Conservation (phyloP, 2,888 invertebrate genomes). For the Electrophaes corylata region DNA sequence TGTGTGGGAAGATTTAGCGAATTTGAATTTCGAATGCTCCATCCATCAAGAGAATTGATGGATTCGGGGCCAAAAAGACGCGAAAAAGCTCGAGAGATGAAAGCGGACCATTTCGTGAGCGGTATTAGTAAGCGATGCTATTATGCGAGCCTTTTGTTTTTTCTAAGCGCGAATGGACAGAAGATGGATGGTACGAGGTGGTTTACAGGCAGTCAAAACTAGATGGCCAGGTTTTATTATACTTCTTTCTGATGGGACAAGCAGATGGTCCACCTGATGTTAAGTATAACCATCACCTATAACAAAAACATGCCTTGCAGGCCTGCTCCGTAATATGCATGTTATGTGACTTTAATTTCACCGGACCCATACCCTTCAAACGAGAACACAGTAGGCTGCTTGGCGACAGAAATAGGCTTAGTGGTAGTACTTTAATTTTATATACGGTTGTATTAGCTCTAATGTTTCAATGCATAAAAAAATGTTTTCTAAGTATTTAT, state of each 20-base stretch:
- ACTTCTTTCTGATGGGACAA: too few relatives aligned
- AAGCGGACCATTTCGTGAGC: constrained; percentile 73
- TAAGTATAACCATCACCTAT: too few relatives aligned
- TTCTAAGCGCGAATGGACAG: constrained; percentile 41
- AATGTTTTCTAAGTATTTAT: too few relatives aligned
- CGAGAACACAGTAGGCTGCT: too few relatives aligned
- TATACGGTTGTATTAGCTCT: neutral
- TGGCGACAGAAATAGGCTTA: too few relatives aligned
- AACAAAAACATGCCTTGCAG: too few relatives aligned
- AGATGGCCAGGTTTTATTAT: neutral
- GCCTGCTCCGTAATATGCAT: too few relatives aligned
- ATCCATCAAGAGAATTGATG: constrained; percentile 83
- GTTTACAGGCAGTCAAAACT: constrained; percentile 12
- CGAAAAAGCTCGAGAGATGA: constrained; percentile 71
- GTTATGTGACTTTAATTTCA: too few relatives aligned
- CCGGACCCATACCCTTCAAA: too few relatives aligned
- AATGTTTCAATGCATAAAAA: neutral
- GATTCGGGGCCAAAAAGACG: constrained; percentile 80
- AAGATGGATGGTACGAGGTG: constrained; percentile 37
- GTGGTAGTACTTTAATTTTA: too few relatives aligned
- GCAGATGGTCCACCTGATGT: too few relatives aligned
- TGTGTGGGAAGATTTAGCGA: constrained; percentile 83
- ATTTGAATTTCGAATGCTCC: constrained; percentile 83
- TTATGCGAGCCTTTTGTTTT: constrained; percentile 63
- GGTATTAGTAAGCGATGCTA: constrained; percentile 74